Evolutionary conservation across 2,888 invertebrate species (phyloP), one percentile per base, ranked within the genome.

Genomic region (Ceraclea dissimilis): DNA sequence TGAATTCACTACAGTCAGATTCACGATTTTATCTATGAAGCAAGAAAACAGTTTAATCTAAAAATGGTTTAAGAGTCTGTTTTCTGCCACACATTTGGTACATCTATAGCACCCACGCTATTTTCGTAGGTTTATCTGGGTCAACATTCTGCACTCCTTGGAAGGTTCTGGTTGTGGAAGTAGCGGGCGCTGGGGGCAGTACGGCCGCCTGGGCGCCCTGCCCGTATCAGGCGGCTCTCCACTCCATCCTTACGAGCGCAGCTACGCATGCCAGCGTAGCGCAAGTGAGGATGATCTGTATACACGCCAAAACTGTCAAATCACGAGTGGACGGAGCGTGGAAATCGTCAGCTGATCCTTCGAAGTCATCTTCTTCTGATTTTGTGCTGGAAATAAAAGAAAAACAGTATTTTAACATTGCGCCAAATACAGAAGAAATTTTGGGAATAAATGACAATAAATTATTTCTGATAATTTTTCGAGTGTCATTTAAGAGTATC

Each of bases 341-440:
- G 50, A 33, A 54, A n/a, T 50, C 22, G 17, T 50, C 54, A 2
- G 49, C 18, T 10, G 31, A 33, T 19, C 51, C 57, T 16, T 52
- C 50, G 21, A 51, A 46, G 19, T 49, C 62, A 34, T 63, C 62
- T 48, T 56, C 60, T 20, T 63, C 63, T 33, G 58, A 62, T 49
- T 63, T n/a, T 13, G 54, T 8, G 64, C 63, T 13, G 39, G 11
- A 57, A 52, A 21, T 49, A 47, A 47, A 31, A n/a, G 43, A 54
- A 49, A 48, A 49, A 11, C 2, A 1, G 20, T 47, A n/a, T n/a
- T 10, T 44, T n/a, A n/a, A n/a, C n/a, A n/a, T n/a, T n/a, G n/a
- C n/a, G n/a, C n/a, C n/a, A n/a, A n/a, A n/a, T n/a, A n/a, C n/a
- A n/a, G n/a, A n/a, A n/a, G n/a, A n/a, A n/a, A n/a, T n/a, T n/a